Evolutionary conservation across 2,113 vertebrate species (phyloP).

Genomic region (Charadrius vociferus): DNA sequence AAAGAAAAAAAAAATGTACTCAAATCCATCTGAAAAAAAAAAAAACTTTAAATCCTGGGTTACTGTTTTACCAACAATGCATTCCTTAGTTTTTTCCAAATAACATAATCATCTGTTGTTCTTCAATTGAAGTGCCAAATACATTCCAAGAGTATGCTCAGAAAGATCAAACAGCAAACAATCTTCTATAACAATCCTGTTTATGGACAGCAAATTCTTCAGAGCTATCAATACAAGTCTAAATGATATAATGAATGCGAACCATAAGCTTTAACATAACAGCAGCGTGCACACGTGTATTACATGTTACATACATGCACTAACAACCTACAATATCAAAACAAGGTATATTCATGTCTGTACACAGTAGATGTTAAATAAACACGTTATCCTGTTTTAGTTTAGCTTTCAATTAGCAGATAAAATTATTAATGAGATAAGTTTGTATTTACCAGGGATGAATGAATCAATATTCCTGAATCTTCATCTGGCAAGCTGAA

Average conservation of each 20-base stretch:
- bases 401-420: slow-evolving; percentile 21
- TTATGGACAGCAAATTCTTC: neutral
- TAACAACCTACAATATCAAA: neutral
- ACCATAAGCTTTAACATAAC: neutral
- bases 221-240: neutral
- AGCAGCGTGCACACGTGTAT: neutral
- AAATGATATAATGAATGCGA: neutral
- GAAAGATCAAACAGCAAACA: neutral
- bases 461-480: slow-evolving; percentile 81
- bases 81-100: slow-evolving; percentile 22
- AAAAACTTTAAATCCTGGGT: neutral
- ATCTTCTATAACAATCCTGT: neutral
- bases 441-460: slow-evolving; percentile 82
- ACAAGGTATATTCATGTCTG: neutral
- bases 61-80: neutral
- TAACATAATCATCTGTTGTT: neutral
- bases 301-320: slow-evolving; percentile 18
- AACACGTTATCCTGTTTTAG: neutral
- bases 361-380: neutral
- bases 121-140: slow-evolving; percentile 10
- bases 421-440: slow-evolving; percentile 65
- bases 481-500: slow-evolving; percentile 85
- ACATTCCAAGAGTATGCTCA: neutral
- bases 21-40: neutral
- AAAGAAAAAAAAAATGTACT: neutral